Base-by-base conservation (phyloP, 2,888 invertebrate genomes). In the Eupithecia centaureata region DNA sequence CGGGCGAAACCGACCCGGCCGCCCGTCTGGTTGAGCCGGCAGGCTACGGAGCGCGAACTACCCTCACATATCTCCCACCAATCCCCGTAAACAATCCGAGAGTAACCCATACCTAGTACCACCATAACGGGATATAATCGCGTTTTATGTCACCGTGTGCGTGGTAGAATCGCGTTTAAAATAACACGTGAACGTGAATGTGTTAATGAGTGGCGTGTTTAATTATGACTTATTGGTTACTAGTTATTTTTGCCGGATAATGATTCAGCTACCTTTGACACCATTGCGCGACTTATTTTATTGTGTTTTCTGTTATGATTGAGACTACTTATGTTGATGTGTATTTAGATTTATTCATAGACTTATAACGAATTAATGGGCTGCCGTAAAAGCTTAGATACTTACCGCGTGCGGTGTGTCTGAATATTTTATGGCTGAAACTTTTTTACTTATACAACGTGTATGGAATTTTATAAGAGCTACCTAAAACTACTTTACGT, bases 1-100 rank as follows among this genome's bases (percentile, higher is more conserved):
- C 82, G 82, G 82, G 78, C 79, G 83, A 79, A 76, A 76, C 79
- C 81, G 82, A 79, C 85, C 84, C 82, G 84, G 82, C 78, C 83
- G 86, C 86, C 80, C 88, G 89, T 83, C 83, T 86, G 79, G 76
- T 66, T 76, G 47, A 47, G 12, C 71, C 70, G 66, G 68, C 65
- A 62, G 68, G 62, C 67, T 62, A 22, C 22, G 22, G 47, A 22
- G 47, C 71, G 72, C 73, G 72, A 71, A 73, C 81, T 73, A 77
- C 71, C 76, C 66, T 66, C 79, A 77, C 63, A 65, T 76, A 79
- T 10, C 27, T 28, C 85, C 82, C 84, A 82, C 83, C 83, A 77
- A 78, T 57, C 47, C 72, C 79, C 76, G 57, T 57, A 32, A 56
- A 56, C 54, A 56, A 56, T 56, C 54, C 54, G 52, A 52, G 52